Conservation (phyloP, 2,888 invertebrate genomes). For the Platycheirus rosarum region DNA sequence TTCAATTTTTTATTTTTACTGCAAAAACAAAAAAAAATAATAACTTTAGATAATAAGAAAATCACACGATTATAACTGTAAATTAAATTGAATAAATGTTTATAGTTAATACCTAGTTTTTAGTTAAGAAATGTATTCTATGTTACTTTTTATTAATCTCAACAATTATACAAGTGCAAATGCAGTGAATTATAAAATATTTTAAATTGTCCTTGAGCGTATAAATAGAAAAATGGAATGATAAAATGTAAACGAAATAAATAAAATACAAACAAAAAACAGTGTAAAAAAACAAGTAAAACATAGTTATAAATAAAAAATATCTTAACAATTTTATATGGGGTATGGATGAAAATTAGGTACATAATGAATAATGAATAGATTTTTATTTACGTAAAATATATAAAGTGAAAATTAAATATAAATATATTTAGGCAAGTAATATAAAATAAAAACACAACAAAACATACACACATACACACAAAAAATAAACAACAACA, state of each 20-base stretch:
- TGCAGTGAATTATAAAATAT: conserved; percentile 30
- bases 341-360: conserved; percentile 69
- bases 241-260: conserved; percentile 35
- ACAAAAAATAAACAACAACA: conserved; percentile 20
- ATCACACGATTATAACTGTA: conserved; percentile 55
- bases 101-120: conserved; percentile 47
- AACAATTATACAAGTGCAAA: conserved; percentile 19
- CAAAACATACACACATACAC: conserved; percentile 1
- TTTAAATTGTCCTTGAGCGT: conserved; percentile 30
- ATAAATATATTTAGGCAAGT: conserved; percentile 59
- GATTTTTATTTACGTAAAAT: conserved; percentile 67
- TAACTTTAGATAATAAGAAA: conserved; percentile 12
- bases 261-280: conserved; percentile 11
- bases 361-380: conserved; percentile 60
- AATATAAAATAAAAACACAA: conserved; percentile 46
- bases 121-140: conserved; percentile 38
- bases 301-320: conserved; percentile 41
- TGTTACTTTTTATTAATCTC: conserved; percentile 20
- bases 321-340: conserved; percentile 71
- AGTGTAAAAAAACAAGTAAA: conserved; percentile 23
- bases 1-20: conserved; percentile 22
- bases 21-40: no score
- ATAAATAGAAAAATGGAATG: conserved; percentile 54
- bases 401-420: conserved; percentile 47
- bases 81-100: conserved; percentile 34